Conservation (phyloP, 2,113 vertebrate species). For the Xiphias gladius region DNA sequence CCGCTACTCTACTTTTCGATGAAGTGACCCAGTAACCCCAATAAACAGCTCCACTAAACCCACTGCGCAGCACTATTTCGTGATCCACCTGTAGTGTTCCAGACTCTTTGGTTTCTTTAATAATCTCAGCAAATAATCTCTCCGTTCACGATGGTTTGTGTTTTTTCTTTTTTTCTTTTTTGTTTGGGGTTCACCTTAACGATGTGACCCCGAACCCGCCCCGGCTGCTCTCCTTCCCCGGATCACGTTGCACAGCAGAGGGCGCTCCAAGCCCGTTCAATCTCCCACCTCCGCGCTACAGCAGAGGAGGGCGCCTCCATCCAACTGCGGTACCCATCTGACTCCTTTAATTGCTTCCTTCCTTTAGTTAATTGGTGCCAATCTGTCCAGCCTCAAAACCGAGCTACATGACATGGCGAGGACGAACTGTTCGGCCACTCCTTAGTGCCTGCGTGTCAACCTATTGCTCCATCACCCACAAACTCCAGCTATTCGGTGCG, state of each 20-base stretch:
- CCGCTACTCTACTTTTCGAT: conserved; percentile 15
- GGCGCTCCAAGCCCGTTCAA: conserved; percentile 60
- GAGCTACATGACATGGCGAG: neutral
- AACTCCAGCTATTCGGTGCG: neutral
- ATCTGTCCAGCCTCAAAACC: conserved; percentile 38
- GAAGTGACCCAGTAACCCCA: conserved; percentile 56
- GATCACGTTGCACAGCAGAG: conserved; percentile 49
- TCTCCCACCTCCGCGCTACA: neutral
- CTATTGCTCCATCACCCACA: neutral
- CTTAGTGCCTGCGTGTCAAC: too few relatives aligned
- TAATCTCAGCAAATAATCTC: neutral
- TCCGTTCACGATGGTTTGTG: neutral
- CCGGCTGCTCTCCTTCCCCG: neutral
- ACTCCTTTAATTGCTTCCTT: conserved; percentile 74
- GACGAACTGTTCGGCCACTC: neutral
- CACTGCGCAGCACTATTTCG: neutral
- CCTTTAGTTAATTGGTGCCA: conserved; percentile 68
- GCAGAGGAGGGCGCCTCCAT: conserved; percentile 10
- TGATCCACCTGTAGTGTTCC: neutral
- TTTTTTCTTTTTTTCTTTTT: too few relatives aligned
- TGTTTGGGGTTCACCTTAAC: conserved; percentile 11
- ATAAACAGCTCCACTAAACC: conserved; percentile 31
- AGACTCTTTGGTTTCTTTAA: neutral
- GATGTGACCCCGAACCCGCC: conserved; percentile 46
- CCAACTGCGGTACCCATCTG: conserved; percentile 41